A percentile compares a stretch with the other conserved stretches of the same genome.
Conservation (phyloP, 2,888 invertebrate genomes). For the Hydriomena furcata region DNA sequence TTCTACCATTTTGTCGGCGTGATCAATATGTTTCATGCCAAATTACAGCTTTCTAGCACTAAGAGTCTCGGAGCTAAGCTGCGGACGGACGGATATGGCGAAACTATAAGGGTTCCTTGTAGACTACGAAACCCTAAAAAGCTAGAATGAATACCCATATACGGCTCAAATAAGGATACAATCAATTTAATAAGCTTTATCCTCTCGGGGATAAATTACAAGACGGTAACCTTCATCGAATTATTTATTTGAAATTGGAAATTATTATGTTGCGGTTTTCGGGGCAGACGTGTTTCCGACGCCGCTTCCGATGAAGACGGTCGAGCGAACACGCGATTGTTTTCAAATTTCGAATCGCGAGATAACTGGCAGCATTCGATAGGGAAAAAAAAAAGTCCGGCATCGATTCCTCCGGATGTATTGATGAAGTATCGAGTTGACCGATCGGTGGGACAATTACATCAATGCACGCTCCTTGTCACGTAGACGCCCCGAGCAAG, state of each 20-base stretch:
- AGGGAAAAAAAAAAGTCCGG: slow-evolving; percentile 46
- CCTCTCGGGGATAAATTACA: slow-evolving; percentile 55
- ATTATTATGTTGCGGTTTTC: slow-evolving; percentile 77
- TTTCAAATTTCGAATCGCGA: slow-evolving; percentile 47
- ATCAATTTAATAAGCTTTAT: slow-evolving; percentile 50
- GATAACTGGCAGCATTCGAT: slow-evolving; percentile 45
- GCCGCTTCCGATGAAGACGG: slow-evolving; percentile 70
- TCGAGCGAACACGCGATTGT: slow-evolving; percentile 71
- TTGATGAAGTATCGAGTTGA: slow-evolving; percentile 54
- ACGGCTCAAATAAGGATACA: slow-evolving; percentile 47
- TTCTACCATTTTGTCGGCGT: no score
- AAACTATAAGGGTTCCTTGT: no score
- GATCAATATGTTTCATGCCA: no score
- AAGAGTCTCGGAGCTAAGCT: no score
- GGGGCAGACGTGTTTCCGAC: slow-evolving; percentile 78
- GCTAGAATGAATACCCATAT: slow-evolving; percentile 36
- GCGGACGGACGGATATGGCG: no score
- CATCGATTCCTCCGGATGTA: slow-evolving; percentile 60
- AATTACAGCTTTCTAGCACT: no score
- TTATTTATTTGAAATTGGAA: slow-evolving; percentile 79
- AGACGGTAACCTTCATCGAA: slow-evolving; percentile 62
- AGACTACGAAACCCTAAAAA: no score
- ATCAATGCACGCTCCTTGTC: slow-evolving; percentile 66
- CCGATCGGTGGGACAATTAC: slow-evolving; percentile 68
- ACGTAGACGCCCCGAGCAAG: slow-evolving; percentile 62